Evolutionary conservation across 2,797 vertebrate genomes (phyloP), one percentile per base, ranked within the genome.

Genomic region (Phrynocephalus forsythii): DNA sequence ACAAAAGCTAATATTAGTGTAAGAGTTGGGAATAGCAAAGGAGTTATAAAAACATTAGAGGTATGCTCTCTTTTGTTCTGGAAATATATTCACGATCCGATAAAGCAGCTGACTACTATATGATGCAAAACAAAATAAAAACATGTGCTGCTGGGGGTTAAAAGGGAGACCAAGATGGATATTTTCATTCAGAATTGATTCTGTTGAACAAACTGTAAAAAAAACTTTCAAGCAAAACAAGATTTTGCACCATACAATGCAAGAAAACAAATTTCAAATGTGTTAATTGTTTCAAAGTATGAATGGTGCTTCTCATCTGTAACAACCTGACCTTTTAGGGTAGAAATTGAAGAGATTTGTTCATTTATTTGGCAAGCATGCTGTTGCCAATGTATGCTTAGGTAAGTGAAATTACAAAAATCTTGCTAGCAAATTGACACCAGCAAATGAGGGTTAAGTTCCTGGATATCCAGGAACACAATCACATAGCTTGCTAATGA

Each of bases 1-100:
- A 94, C 75, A 67, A 94, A 91, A 92, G 44, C 75, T 95, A 94
- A 94, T 92, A 92, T 93, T 93, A 85, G 38, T 89, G 13, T 82
- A 90, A 90, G 88, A 81, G 87, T 86, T 91, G 88, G 93, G 90
- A 94, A 92, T 89, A 94, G 90, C 33, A 90, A 79, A 89, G 82
- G n/a, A 82, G 67, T 7, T 88, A 93, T 94, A 94, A 91, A 85
- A 86, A 88, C 83, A 87, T 89, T 72, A 91, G 38, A 2, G 78
- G 24, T 8, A 1, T 89, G 33, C 85, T 94, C 84, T 1, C 80
- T 88, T 93, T 93, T 84, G 91, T 9, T 90, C 87, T 69, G 69
- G 91, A 92, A 95, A 91, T 66, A 83, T 84, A 91, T 93, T 86
- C 86, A 89, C 83, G 84, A 90, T 94, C 86, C 86, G 89, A 1